Evolutionary conservation across 1,140 invertebrate species (phyloP), one percentile per base, ranked within the genome.

Genomic region (Tetranychus cinnabarinus): DNA sequence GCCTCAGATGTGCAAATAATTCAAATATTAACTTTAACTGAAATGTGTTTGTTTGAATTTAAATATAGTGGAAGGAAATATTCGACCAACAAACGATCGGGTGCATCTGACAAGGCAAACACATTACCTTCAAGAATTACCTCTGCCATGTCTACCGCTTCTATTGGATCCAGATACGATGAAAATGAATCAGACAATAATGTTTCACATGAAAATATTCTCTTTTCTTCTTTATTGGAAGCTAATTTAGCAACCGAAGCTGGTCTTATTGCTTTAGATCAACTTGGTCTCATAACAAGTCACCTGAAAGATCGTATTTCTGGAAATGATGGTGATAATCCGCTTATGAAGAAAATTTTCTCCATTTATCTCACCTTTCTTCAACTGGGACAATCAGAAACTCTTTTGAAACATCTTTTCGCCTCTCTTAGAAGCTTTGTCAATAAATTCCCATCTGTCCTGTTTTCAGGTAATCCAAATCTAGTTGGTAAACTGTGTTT

Each of bases 181-280:
- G 42, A 58, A 7, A 23, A 58, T 58, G 33, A 56, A 35, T 12
- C 42, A 48, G 33, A 60, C 23, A 23, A 48, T 37, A 37, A 12
- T 8, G 10, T 42, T 42, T 6, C 39, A 0, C 5, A 15, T 2
- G 37, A 23, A 10, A 68, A 70, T 55, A 66, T 62, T 8, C 64
- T 69, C 60, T 67, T 83, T 67, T 76, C 81, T 67, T 80, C 81
- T 2, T 68, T 85, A 3, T 75, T 87, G 4, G 87, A 91, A 69
- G 88, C 85, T 7, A 88, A 90, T 72, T 75, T 95, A 67, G 81
- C 87, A 0, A 86, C 87, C 23, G 90, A 96, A 78, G 82, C 89
- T 54, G 88, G 88, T 2, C 76, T 95, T 45, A 82, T 85, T 23
- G 81, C 84, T 1, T 74, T 95, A 12, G 90, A 95, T 72, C 81